Conservation (phyloP, 2,797 vertebrate genomes). For the Melanogrammus aeglefinus region DNA sequence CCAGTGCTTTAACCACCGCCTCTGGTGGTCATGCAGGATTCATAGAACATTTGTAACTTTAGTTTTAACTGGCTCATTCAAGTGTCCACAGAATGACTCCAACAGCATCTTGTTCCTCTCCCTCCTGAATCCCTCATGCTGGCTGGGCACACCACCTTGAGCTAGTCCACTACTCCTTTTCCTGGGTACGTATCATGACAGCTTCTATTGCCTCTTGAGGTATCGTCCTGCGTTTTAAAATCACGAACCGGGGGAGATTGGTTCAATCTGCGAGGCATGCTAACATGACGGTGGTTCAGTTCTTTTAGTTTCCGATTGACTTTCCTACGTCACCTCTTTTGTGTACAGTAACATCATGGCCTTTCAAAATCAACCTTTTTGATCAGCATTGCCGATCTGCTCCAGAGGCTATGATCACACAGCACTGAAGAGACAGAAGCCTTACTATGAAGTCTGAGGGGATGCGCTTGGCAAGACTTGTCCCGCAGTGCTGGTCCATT, state of each 20-base stretch:
- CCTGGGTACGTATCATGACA: neutral
- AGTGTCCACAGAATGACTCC: constrained; percentile 58
- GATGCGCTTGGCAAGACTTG: neutral
- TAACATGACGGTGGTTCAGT: neutral
- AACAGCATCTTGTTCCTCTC: constrained; percentile 21
- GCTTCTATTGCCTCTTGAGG: neutral
- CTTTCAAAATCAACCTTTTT: neutral
- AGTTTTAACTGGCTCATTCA: constrained; percentile 41
- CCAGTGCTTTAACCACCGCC: no score
- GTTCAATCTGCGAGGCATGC: neutral
- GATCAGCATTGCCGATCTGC: constrained; percentile 7
- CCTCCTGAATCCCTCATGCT: no score
- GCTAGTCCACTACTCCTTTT: neutral
- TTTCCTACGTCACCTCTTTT: neutral
- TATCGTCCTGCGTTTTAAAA: neutral
- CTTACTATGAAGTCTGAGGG: constrained; percentile 8
- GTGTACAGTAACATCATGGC: neutral
- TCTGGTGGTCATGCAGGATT: no score
- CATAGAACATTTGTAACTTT: no score
- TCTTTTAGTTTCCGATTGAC: neutral
- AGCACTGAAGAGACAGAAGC: constrained; percentile 6
- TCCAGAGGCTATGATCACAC: constrained; percentile 4
- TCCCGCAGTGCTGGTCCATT: neutral
- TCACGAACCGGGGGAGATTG: neutral
- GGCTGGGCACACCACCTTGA: neutral